Conservation (phyloP, 35 echinoderm and acorn worm species). For the Hemicentrotus pulcherrimus region DNA sequence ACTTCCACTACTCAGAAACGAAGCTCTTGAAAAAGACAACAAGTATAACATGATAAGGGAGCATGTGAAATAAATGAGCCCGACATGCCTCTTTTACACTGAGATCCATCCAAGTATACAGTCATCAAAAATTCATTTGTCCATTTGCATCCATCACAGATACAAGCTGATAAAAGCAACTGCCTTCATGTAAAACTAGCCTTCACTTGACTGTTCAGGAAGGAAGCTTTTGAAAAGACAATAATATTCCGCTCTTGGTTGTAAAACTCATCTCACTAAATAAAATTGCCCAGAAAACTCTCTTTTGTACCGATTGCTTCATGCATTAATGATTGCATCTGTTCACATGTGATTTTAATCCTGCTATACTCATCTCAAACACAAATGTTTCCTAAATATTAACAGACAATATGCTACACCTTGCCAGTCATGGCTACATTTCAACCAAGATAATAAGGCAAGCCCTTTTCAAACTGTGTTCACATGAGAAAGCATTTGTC, state of each 20-base stretch:
- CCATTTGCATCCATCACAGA: not conserved
- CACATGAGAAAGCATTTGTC: not conserved
- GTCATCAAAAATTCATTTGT: not conserved
- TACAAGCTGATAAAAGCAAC: not conserved
- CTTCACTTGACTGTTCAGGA: not conserved
- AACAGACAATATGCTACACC: not conserved
- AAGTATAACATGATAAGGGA: no score
- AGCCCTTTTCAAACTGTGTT: not conserved
- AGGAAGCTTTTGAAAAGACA: not conserved
- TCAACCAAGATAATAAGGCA: not conserved
- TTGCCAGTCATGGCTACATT: not conserved
- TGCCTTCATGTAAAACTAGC: not conserved
- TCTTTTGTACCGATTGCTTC: not conserved
- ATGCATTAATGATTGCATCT: not conserved
- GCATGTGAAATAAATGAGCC: no score
- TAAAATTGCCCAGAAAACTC: not conserved
- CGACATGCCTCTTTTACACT: no score
- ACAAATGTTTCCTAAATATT: not conserved
- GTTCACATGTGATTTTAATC: not conserved
- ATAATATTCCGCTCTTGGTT: not conserved
- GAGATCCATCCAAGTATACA: no score
- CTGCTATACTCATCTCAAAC: not conserved
- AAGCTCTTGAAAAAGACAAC: no score
- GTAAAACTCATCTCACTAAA: not conserved
- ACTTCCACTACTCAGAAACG: no score